Conservation (phyloP, 2,797 vertebrate genomes). For the Sphenodon punctatus region DNA sequence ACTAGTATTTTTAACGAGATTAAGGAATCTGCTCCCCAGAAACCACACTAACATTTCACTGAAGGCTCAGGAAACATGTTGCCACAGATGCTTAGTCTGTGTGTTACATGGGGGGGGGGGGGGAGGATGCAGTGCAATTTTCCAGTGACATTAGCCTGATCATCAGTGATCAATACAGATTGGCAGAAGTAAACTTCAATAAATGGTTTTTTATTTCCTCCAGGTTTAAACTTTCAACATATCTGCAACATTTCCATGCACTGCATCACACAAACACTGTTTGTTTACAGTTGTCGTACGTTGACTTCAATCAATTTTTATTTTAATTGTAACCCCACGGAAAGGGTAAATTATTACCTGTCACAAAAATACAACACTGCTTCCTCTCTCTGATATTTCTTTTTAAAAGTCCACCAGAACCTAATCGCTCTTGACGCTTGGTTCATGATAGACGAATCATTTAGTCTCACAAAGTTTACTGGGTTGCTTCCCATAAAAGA, state of each 20-base stretch:
- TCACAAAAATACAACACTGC: not conserved
- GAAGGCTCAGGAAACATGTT: not conserved
- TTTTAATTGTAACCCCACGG: not conserved
- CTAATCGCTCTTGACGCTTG: not conserved
- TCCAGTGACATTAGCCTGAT: not conserved
- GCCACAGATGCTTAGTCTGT: not conserved
- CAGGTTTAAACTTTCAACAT: not conserved
- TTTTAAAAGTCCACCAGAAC: not conserved
- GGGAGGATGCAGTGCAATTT: not conserved
- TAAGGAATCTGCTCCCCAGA: conserved; percentile 1
- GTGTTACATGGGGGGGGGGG: too few species aligned
- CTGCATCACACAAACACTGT: not conserved
- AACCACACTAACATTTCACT: not conserved
- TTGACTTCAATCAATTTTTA: not conserved
- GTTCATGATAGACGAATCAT: conserved; percentile 1
- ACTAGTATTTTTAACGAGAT: not conserved
- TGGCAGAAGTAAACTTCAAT: not conserved
- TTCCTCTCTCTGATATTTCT: not conserved
- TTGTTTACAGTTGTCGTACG: too few species aligned
- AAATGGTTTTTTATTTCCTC: not conserved
- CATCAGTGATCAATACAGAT: not conserved
- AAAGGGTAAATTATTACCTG: not conserved
- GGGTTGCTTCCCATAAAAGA: not conserved
- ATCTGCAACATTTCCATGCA: not conserved
- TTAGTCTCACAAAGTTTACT: conserved; percentile 8